Evolutionary conservation across 2,888 invertebrate species (phyloP), one percentile per base, ranked within the genome.

Genomic region (Melieria omissa): DNA sequence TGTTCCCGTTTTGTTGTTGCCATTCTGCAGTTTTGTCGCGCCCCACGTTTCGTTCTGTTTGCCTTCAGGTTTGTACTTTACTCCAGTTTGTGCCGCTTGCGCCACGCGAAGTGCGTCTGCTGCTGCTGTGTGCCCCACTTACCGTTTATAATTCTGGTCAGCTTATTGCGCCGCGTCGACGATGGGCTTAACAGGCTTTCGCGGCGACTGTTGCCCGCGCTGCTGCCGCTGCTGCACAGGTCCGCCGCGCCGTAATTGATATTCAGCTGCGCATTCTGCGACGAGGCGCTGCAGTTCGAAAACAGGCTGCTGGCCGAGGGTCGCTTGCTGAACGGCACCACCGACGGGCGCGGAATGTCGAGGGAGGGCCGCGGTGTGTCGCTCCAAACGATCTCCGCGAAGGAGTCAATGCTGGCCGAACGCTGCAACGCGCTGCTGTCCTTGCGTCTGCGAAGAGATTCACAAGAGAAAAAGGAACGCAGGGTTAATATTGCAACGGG

Each of bases 321-420:
- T 73, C 87, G 80, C 74, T 87, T 86, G 77, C 86, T 88, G 78
- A 86, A 85, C 70, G 83, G 80, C 62, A 84, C 82, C 9, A 80
- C 77, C 14, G 76, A 75, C 66, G 85, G 81, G 70, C 81, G 77
- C 9, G 81, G 81, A 74, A 84, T 86, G 67, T 87, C 86, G 65
- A 86, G 78, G 58, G 86, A 87, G 80, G 84, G 86, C 74, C 82
- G 84, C 16, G 85, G 86, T 73, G 86, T 81, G 76, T 89, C 89
- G 75, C 90, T 89, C 88, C 92, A 92, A 8, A 92, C 91, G 3
- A 92, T 91, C 82, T 93, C 93, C 68, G 93, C 93, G 86, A 93
- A 89, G 0, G 92, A 92, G 88, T 94, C 94, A 83, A 94, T 94
- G 86, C 93, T 94, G 75, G 93, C 91, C 73, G 94, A 94, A 4